Evolutionary conservation across 2,113 vertebrate species (phyloP).

Genomic region (Gnathonemus echidnorhynchus): DNA sequence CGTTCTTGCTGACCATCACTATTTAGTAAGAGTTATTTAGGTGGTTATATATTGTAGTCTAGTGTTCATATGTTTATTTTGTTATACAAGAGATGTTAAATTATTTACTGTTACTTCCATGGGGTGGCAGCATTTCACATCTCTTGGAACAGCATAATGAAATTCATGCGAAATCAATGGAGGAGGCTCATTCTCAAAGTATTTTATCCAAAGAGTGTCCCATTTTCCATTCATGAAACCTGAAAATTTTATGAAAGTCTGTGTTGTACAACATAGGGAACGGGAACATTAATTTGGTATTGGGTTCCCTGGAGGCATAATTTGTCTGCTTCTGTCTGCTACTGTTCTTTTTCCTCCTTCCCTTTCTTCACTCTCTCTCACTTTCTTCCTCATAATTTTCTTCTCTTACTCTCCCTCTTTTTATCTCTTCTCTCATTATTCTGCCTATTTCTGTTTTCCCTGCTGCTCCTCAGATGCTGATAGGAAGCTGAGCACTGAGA

Average conservation of each 20-base stretch:
- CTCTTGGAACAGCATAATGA: neutral
- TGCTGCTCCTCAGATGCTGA: slow-evolving; percentile 61
- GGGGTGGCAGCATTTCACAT: slow-evolving; percentile 6
- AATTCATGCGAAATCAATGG: slow-evolving; percentile 1
- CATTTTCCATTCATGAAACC: neutral
- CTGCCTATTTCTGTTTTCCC: neutral
- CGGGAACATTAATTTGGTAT: neutral
- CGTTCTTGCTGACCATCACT: neutral
- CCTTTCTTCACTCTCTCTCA: neutral
- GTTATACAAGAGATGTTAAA: neutral
- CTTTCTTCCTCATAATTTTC: neutral
- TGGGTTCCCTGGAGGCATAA: neutral
- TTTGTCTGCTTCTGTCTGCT: neutral
- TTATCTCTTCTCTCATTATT: neutral
- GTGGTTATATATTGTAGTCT: neutral
- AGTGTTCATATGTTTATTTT: neutral
- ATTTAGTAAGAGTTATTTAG: neutral
- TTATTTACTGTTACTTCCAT: slow-evolving; percentile 10
- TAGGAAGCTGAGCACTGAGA: slow-evolving; percentile 72
- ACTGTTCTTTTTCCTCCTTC: neutral
- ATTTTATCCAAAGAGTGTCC: neutral
- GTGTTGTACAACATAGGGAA: neutral
- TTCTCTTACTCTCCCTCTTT: neutral
- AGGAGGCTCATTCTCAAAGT: neutral
- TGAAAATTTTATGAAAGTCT: slow-evolving; percentile 5